Base-by-base conservation (phyloP, 92 coral and sea anemone genomes). In the Virgularia gustaviana region DNA sequence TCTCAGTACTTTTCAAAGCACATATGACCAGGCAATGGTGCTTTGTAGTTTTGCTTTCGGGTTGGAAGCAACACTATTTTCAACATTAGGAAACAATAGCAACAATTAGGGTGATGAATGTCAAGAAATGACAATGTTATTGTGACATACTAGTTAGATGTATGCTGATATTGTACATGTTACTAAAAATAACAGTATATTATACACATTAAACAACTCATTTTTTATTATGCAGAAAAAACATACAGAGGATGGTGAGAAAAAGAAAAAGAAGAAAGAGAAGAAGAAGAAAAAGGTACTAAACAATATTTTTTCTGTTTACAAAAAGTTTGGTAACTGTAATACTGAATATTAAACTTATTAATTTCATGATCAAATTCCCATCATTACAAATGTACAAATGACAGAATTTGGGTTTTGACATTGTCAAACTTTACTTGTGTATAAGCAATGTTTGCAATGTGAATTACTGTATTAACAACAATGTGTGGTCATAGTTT, bases 211-310 rank as follows among this genome's bases (percentile, higher is more conserved):
- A n/a, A n/a, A 9, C 9, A 60, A 31, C 9, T n/a, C 16, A 7
- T 60, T 4, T 29, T 7, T 29, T 60, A 13, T 33, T 31, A 31
- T 35, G 33, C 33, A 88, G 94, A 88, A 88, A 70, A 88, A 88
- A 59, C 94, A 88, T 61, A 20, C 13, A 43, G 94, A 88, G n/a
- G 94, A 85, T 72, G 86, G 89, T 16, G 89, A 85, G 55, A 73
- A 78, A 51, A 88, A 85, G 56, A 88, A 88, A 66, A 88, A 85
- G 76, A 85, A 88, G 68, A 88, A 88, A 44, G 85, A 85, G 36
- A 88, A 85, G 75, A 85, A 88, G 73, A 88, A 88, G 78, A 87
- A 87, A 65, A 87, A 87, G 87, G 88, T 76, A 65, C 22, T 25
- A 62, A 25, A 20, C 9, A 4, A 19, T 37, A 25, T 41, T 16